A percentile compares a stretch with the other conserved stretches of the same genome.
phyloP scores from a whole-genome alignment of 2,113 vertebrate species.

The Salvelinus alpinus region DNA sequence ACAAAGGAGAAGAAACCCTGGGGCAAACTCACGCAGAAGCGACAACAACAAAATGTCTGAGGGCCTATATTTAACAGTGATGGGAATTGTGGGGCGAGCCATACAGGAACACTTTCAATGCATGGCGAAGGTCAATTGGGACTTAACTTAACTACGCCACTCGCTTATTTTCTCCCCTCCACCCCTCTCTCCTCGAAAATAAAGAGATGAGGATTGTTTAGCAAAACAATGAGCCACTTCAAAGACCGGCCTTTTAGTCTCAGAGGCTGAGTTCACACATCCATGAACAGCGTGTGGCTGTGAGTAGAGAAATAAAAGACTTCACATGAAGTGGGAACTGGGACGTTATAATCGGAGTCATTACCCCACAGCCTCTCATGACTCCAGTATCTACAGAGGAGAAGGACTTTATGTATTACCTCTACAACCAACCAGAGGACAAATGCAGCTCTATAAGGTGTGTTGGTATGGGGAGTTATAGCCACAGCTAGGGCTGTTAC shows the following conservation, averaged over 20 bases:
- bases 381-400: conserved; percentile 21
- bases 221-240: conserved; percentile 77
- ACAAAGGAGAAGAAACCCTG: conserved; percentile 56
- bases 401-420: background rate
- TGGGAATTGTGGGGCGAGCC: conserved; percentile 72
- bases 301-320: conserved; percentile 50
- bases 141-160: conserved; percentile 64
- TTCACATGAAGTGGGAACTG: conserved; percentile 25
- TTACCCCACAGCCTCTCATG: conserved; percentile 11
- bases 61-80: conserved; percentile 79
- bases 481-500: background rate
- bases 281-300: conserved; percentile 58
- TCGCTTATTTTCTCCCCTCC: conserved; percentile 36
- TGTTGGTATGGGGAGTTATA: background rate
- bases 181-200: conserved; percentile 53
- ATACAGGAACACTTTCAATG: conserved; percentile 82
- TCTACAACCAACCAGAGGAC: background rate
- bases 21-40: conserved; percentile 45
- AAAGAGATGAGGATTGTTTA: conserved; percentile 80
- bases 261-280: conserved; percentile 54
- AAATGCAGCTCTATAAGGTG: background rate
- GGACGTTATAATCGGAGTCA: conserved; percentile 24
- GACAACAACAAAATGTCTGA: conserved; percentile 66
- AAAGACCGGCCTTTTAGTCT: conserved; percentile 53
- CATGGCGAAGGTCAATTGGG: conserved; percentile 74